Evolutionary conservation across 2,888 invertebrate genomes (phyloP), one percentile per base, ranked within the genome.

Genomic region (Lottia scabra): DNA sequence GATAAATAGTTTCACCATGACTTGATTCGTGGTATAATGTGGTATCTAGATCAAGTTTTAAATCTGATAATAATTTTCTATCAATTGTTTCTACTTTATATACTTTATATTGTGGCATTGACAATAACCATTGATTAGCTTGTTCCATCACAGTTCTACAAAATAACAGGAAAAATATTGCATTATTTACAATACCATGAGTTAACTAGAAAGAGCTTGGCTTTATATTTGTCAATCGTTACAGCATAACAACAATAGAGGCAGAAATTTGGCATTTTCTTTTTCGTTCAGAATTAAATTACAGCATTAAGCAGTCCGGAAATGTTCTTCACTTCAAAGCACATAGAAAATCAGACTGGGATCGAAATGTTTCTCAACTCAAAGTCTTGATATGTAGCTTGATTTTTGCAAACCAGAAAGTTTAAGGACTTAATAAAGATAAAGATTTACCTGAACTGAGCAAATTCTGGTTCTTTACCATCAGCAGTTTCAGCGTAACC

Each of bases 41-140:
- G 26, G 62, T 15, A 65, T 80, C 79, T 13, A 74, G 68, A 65
- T 78, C 78, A 15, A 79, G 46, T 0, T 67, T 68, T 66, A 70
- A 75, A 65, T 81, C 80, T 13, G 69, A 70, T 5, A 76, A 76
- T 4, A 83, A 74, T 68, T 83, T 84, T 69, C 80, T 79, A 38
- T 77, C 78, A 26, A 83, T 75, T 0, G 84, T 83, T 75, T 85
- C 84, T 69, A 84, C 81, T 71, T 83, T 84, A 79, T 81, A 80
- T 23, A 81, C 83, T 19, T 70, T 73, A 67, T 76, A 82, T 46
- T 77, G 74, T 10, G 78, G 80, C 71, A 83, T 84, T 8, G 79
- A 76, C 44, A 78, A 75, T 23, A 86, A 75, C 85, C 85, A 86
- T 48, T 83, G 79, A 71, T 85, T 85, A 0, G 84, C 85, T 65